Evolutionary conservation across 1,140 invertebrate genomes (phyloP).

Genomic region (Physella acuta): DNA sequence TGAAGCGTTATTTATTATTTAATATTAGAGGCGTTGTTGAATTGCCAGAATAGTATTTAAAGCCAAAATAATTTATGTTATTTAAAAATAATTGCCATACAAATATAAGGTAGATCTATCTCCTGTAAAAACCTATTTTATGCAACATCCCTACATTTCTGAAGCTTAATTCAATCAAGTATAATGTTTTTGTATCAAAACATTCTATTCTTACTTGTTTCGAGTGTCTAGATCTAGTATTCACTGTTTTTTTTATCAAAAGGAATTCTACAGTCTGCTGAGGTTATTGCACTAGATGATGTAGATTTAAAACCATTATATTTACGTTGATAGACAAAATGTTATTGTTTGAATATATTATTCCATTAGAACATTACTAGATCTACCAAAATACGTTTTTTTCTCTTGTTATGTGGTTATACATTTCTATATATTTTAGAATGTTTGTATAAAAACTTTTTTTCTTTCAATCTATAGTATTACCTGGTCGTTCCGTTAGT

Average conservation of each 20-base stretch:
- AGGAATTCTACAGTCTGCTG: too few relatives aligned
- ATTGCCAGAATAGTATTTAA: too few relatives aligned
- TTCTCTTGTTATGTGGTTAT: not conserved
- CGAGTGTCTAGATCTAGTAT: not conserved
- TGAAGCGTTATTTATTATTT: too few relatives aligned
- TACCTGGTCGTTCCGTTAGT: too few relatives aligned
- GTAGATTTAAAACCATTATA: not conserved
- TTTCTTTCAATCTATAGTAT: too few relatives aligned
- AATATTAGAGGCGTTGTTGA: too few relatives aligned
- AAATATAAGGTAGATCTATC: not conserved
- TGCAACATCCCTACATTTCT: not conserved
- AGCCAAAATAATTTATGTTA: not conserved
- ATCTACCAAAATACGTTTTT: not conserved
- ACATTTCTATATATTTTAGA: not conserved
- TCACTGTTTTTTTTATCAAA: too few relatives aligned
- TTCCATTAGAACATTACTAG: not conserved
- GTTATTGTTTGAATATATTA: not conserved
- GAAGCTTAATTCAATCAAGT: too few relatives aligned
- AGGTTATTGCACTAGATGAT: not conserved
- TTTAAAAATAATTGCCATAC: not conserved
- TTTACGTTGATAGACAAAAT: not conserved
- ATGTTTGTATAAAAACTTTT: too few relatives aligned
- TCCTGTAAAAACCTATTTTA: not conserved
- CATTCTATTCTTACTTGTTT: too few relatives aligned
- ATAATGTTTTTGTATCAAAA: too few relatives aligned